These are phyloP conservation scores for Aurelia sp. DNA, from an alignment of 30 jellyfish, hydroid and myxozoan species.

Conservation along the genomic window DNA sequence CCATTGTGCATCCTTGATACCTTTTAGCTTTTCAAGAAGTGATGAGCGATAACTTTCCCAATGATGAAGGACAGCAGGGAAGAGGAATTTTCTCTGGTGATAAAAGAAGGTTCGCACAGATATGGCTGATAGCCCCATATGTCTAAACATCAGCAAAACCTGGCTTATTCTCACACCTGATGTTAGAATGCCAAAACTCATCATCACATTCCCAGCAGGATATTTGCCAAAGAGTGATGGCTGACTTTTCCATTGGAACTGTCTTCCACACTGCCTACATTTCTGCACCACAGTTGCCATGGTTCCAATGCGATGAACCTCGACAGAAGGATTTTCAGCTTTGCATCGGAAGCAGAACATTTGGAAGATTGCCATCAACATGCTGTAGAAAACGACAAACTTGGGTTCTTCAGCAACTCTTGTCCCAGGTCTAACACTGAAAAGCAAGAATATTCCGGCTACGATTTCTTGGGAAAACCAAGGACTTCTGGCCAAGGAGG, in stretches of 20 bases:
- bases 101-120: too few species aligned
- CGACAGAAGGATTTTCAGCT: slow-evolving; percentile 23
- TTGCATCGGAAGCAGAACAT: slow-evolving; percentile 28
- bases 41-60: slow-evolving; percentile 27
- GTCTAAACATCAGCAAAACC: too few species aligned
- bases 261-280: slow-evolving; percentile 11
- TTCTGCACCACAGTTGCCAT: slow-evolving; percentile 43
- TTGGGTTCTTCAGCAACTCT: slow-evolving; percentile 27
- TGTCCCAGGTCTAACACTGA: slow-evolving; percentile 22
- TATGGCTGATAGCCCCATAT: too few species aligned
- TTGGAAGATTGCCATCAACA: slow-evolving; percentile 9
- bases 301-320: slow-evolving; percentile 24
- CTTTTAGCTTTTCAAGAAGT: slow-evolving; percentile 11
- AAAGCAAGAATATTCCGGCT: neutral
- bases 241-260: too few species aligned
- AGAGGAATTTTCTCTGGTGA: neutral
- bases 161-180: too few species aligned
- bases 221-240: too few species aligned
- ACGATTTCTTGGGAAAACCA: too few species aligned
- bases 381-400: slow-evolving; percentile 20
- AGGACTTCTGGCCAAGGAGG: too few species aligned
- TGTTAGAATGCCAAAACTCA: too few species aligned
- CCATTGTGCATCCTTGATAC: slow-evolving; percentile 37
- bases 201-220: too few species aligned
- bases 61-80: slow-evolving; percentile 25